Base-by-base conservation (phyloP, 2,113 vertebrate genomes). In the Mus pahari region DNA sequence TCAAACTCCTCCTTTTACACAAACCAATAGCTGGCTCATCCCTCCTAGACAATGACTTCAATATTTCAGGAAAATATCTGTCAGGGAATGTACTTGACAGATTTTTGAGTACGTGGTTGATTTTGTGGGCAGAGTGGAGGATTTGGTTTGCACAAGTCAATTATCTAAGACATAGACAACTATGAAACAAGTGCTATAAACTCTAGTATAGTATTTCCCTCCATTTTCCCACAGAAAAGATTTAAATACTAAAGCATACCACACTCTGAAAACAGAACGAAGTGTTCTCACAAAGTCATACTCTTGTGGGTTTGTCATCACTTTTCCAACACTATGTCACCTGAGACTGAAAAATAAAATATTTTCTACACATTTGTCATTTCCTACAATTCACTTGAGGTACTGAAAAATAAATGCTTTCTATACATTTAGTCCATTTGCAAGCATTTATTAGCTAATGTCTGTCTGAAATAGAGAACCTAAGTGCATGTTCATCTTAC, bases 1-100 rank as follows among this genome's bases (percentile, higher is more conserved):
- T 73, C 60, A 79, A 96, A 93, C 16, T 33, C 22, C 89, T 87
- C 71, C 55, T 60, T 60, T 73, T 31, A 87, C 8, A 88, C 64
- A 53, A 77, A 48, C 36, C 45, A 93, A 92, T 8, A 87, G 50
- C 28, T 81, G 14, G 64, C 33, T 71, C 82, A 79, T 70, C 22
- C 42, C 31, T 11, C 86, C 50, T 77, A 83, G 64, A 66, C 88
- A 81, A 93, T 58, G 33, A 89, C n/a, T 83, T 92, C 39, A 92
- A 89, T 39, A 68, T 83, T 73, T 83, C 12, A 48, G 26, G 53
- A 90, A 91, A 70, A 73, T 53, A 95, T 79, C 36, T 94, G 42
- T 60, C 88, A 81, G 89, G 39, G 55, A 86, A 96, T 26, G 1
- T 28, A 81, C 48, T 55, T 66, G 66, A 68, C 64, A 33, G 64